Conservation (phyloP, 2,113 vertebrate genomes). For the Macquaria ambigua region DNA sequence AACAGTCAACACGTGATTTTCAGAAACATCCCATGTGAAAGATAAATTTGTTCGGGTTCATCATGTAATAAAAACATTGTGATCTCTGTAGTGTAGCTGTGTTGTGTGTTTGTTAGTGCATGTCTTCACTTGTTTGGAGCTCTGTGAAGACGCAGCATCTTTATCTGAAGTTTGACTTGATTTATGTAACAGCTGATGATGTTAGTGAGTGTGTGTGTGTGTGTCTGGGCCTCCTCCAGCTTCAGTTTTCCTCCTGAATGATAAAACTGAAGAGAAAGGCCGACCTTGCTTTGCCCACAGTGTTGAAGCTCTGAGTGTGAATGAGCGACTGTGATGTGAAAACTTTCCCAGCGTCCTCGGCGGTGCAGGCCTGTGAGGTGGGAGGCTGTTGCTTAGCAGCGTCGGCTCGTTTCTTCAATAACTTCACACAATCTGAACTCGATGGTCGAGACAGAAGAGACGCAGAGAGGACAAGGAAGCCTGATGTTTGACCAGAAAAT, state of each 20-base stretch:
- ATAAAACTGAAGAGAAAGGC: background rate
- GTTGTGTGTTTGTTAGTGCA: no score
- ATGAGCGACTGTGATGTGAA: slow-evolving; percentile 27
- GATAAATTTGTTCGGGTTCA: no score
- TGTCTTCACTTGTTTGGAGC: no score
- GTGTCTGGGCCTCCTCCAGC: slow-evolving; percentile 14
- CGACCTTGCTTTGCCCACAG: background rate
- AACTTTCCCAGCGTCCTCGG: slow-evolving; percentile 63
- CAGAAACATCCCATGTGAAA: no score
- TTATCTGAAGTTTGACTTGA: no score
- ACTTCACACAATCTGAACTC: background rate
- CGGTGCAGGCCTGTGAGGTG: slow-evolving; percentile 11
- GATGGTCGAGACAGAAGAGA: background rate
- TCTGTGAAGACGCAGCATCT: no score
- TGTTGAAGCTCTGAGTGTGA: background rate
- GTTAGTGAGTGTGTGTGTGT: background rate
- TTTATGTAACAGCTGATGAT: background rate
- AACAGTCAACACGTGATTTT: no score
- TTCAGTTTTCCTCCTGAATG: slow-evolving; percentile 13
- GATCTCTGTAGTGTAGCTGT: no score
- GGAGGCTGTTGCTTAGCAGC: slow-evolving; percentile 65
- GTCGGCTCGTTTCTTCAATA: background rate
- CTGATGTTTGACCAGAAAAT: background rate
- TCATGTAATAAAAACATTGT: no score
- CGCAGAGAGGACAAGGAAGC: background rate